Conservation (phyloP, 1,140 invertebrate species). For the Mylabris phalerata region DNA sequence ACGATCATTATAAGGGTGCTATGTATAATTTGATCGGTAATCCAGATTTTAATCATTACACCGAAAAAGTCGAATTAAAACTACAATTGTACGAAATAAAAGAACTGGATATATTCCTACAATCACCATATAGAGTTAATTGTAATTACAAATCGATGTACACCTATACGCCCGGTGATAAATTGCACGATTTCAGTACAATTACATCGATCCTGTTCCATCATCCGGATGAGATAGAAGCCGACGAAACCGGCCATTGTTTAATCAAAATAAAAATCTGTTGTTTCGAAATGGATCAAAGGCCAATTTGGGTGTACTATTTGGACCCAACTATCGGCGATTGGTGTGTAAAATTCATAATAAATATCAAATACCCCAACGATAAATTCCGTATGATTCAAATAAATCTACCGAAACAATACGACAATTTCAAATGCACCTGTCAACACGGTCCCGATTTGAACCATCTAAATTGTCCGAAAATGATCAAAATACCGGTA, state of each 20-base stretch:
- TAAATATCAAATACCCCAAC: not conserved
- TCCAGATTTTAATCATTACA: slow-evolving; percentile 6
- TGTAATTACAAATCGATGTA: no score
- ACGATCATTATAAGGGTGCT: no score
- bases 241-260: slow-evolving; percentile 17
- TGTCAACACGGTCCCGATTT: slow-evolving; percentile 16
- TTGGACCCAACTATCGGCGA: slow-evolving; percentile 28
- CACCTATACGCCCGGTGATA: not conserved
- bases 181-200: slow-evolving; percentile 1
- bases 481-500: slow-evolving; percentile 18
- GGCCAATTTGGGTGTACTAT: slow-evolving; percentile 20
- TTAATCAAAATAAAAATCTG: slow-evolving; percentile 8
- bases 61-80: not conserved
- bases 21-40: not conserved
- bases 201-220: not conserved
- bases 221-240: slow-evolving; percentile 1
- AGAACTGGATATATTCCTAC: not conserved
- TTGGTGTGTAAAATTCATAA: slow-evolving; percentile 27
- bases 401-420: slow-evolving; percentile 20
- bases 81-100: not conserved
- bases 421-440: slow-evolving; percentile 17
- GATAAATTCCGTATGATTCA: slow-evolving; percentile 3
- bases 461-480: slow-evolving; percentile 22
- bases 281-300: slow-evolving; percentile 5
- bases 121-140: no score